Evolutionary conservation across 2,797 vertebrate genomes (phyloP).

Genomic region (Pipistrellus pipistrellus): DNA sequence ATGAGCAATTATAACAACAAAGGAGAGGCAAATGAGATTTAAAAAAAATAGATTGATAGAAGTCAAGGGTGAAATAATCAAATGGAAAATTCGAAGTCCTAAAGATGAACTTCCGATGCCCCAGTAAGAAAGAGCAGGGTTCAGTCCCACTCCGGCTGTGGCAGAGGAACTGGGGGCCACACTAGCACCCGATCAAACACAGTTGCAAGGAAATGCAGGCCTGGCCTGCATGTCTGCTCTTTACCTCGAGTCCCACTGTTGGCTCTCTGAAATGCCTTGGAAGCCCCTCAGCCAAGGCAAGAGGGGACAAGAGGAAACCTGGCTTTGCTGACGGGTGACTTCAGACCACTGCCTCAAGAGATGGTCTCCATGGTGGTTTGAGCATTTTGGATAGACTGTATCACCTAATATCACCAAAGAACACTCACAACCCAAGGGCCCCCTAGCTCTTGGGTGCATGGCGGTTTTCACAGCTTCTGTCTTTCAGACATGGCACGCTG

Average conservation of each 20-base stretch:
- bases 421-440: background rate
- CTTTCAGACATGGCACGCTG: constrained; percentile 57
- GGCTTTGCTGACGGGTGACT: background rate
- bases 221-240: background rate
- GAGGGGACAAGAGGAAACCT: background rate
- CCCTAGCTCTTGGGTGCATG: constrained; percentile 5
- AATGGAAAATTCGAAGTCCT: background rate
- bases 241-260: background rate
- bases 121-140: background rate
- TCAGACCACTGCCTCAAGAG: background rate
- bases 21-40: background rate
- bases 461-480: constrained; percentile 65
- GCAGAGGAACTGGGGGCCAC: background rate
- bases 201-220: background rate
- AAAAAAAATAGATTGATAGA: background rate
- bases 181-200: background rate
- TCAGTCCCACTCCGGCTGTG: background rate
- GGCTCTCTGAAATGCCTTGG: constrained; percentile 48
- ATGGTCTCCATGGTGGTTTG: background rate
- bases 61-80: background rate
- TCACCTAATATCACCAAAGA: constrained; percentile 28
- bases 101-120: background rate
- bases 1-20: background rate
- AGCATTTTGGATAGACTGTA: constrained; percentile 1
- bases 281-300: background rate